Percentiles rank a stretch among this genome's conserved stretches.
These are phyloP conservation scores for Denticeps clupeoides DNA, from an alignment of 2,797 vertebrate species.

Conservation along the genomic window DNA sequence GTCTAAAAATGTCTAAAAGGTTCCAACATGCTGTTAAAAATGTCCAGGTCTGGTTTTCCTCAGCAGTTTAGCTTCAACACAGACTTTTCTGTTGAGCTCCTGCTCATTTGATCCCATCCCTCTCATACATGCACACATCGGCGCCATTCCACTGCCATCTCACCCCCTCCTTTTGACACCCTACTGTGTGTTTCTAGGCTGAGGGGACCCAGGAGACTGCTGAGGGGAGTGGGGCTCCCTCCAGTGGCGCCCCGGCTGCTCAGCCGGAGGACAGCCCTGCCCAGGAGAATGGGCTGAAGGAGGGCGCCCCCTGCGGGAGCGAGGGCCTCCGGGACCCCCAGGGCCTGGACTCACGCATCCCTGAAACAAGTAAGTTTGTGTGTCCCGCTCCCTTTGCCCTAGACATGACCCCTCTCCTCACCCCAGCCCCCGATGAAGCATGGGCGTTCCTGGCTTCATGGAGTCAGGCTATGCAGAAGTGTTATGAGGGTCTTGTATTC, in stretches of 20 bases:
- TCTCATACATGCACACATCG: slow-evolving; percentile 12
- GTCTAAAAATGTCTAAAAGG: neutral
- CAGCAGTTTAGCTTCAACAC: neutral
- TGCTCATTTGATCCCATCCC: neutral
- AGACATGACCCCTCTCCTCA: neutral
- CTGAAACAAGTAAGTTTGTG: slow-evolving; percentile 87
- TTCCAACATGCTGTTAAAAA: neutral
- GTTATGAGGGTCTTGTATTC: too few species aligned
- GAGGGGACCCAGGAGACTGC: slow-evolving; percentile 62
- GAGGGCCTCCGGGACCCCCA: slow-evolving; percentile 71
- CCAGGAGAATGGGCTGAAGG: slow-evolving; percentile 77
- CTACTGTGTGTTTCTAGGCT: slow-evolving; percentile 69
- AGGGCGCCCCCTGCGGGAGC: slow-evolving; percentile 50
- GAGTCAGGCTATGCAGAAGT: too few species aligned
- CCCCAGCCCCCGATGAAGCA: neutral
- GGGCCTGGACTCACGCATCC: slow-evolving; percentile 81
- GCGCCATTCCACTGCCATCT: slow-evolving; percentile 43
- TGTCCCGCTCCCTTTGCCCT: neutral
- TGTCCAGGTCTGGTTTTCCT: neutral
- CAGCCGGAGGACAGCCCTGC: slow-evolving; percentile 41
- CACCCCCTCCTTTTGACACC: slow-evolving; percentile 51
- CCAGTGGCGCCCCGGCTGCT: slow-evolving; percentile 43
- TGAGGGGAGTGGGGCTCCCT: slow-evolving; percentile 51
- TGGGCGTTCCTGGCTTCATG: neutral
- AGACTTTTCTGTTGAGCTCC: neutral